Evolutionary conservation across 1,140 invertebrate species (phyloP).

Genomic region (Carcinoscorpius rotundicauda): DNA sequence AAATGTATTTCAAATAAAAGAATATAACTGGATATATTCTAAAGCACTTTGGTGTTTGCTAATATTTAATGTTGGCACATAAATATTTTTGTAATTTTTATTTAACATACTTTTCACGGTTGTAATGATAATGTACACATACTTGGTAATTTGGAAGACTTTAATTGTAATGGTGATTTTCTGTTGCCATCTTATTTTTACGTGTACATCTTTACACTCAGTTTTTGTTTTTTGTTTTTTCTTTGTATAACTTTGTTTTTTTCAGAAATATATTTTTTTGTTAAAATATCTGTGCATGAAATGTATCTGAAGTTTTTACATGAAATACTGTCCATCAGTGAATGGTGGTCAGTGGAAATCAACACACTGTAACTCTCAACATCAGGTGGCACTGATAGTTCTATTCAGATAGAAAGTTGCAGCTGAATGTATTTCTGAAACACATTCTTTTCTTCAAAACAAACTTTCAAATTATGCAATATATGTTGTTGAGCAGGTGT

Average conservation of each 20-base stretch:
- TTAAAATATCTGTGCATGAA: constrained; percentile 10
- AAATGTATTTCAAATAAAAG: too few relatives aligned
- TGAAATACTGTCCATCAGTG: too few relatives aligned
- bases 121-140: not conserved
- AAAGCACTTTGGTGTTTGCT: too few relatives aligned
- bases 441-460: constrained; percentile 77
- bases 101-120: not conserved
- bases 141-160: not conserved
- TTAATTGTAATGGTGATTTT: not conserved
- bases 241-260: not conserved
- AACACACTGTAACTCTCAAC: constrained; percentile 54
- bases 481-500: constrained; percentile 75
- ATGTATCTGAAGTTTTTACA: constrained; percentile 10
- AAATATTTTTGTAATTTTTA: too few relatives aligned
- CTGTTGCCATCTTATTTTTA: not conserved
- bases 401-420: constrained; percentile 72
- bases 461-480: constrained; percentile 85
- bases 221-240: not conserved
- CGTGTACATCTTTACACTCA: too few relatives aligned
- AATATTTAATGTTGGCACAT: too few relatives aligned
- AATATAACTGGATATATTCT: too few relatives aligned
- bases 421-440: constrained; percentile 65
- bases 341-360: constrained; percentile 65
- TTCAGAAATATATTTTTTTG: constrained; percentile 6
- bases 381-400: constrained; percentile 72